phyloP scores from a whole-genome alignment of 2,888 invertebrate genomes.

The Euzophera pinguis region DNA sequence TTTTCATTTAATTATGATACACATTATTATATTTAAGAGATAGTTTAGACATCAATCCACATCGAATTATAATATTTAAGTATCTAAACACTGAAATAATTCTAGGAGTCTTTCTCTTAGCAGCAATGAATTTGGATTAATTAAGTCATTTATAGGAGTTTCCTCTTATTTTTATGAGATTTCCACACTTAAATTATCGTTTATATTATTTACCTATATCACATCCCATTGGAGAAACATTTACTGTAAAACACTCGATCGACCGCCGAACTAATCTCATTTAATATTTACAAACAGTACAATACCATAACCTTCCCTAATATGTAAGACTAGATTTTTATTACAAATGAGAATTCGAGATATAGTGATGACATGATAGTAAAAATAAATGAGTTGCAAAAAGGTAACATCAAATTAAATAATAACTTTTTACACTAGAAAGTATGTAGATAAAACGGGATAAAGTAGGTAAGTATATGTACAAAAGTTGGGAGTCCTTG shows the following conservation, averaged over 20 bases:
- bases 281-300: conserved; percentile 67
- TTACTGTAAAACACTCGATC: conserved; percentile 36
- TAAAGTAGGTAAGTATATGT: conserved; percentile 35
- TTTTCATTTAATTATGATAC: conserved; percentile 39
- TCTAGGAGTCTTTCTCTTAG: conserved; percentile 54
- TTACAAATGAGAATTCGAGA: conserved; percentile 59
- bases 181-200: conserved; percentile 57
- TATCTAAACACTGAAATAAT: conserved; percentile 44
- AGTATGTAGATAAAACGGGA: conserved; percentile 33
- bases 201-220: conserved; percentile 70
- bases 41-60: conserved; percentile 61
- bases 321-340: conserved; percentile 77
- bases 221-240: conserved; percentile 66
- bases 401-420: conserved; percentile 47
- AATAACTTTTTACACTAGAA: conserved; percentile 32
- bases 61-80: conserved; percentile 36
- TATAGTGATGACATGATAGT: conserved; percentile 37
- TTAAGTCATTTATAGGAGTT: conserved; percentile 38
- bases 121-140: conserved; percentile 37
- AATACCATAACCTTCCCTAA: conserved; percentile 68
- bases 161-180: conserved; percentile 58
- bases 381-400: conserved; percentile 33
- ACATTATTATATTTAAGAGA: conserved; percentile 33
- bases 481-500: conserved; percentile 32
- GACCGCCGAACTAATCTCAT: conserved; percentile 33